phyloP scores from a whole-genome alignment of 2,888 invertebrate species.

The Drosophila subsilvestris region DNA sequence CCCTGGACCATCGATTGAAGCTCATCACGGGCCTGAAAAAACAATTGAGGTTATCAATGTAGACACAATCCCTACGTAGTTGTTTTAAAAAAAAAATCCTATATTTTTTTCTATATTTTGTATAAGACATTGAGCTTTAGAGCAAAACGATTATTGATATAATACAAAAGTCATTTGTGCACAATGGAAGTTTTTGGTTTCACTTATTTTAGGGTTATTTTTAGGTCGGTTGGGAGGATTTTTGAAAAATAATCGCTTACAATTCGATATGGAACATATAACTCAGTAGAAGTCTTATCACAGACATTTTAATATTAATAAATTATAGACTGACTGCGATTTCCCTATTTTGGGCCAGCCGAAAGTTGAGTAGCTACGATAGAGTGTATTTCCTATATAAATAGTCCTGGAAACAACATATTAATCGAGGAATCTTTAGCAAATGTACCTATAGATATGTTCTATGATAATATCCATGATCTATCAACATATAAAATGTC shows the following conservation, averaged over 20 bases:
- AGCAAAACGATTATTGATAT: neutral
- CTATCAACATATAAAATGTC: too few species aligned
- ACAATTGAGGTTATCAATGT: constrained; percentile 67
- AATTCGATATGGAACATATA: too few species aligned
- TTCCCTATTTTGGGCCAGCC: too few species aligned
- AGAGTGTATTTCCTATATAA: too few species aligned
- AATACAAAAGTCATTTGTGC: constrained; percentile 16
- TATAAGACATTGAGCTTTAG: constrained; percentile 43
- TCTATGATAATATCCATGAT: too few species aligned
- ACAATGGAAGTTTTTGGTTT: neutral
- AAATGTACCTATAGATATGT: too few species aligned
- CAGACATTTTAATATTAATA: too few species aligned
- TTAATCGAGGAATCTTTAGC: too few species aligned
- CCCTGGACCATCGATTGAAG: constrained; percentile 65
- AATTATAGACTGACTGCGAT: too few species aligned
- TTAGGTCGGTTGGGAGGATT: neutral
- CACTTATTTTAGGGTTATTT: neutral
- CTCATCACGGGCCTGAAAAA: constrained; percentile 59
- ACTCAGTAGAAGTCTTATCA: too few species aligned
- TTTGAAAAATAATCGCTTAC: neutral
- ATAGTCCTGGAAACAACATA: too few species aligned
- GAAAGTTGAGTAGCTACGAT: too few species aligned
- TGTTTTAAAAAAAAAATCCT: constrained; percentile 16
- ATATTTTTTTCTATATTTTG: constrained; percentile 50
- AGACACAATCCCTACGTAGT: constrained; percentile 22